These are phyloP conservation scores for Zalophus californianus DNA, from an alignment of 2,797 vertebrate genomes.

Conservation along the genomic window DNA sequence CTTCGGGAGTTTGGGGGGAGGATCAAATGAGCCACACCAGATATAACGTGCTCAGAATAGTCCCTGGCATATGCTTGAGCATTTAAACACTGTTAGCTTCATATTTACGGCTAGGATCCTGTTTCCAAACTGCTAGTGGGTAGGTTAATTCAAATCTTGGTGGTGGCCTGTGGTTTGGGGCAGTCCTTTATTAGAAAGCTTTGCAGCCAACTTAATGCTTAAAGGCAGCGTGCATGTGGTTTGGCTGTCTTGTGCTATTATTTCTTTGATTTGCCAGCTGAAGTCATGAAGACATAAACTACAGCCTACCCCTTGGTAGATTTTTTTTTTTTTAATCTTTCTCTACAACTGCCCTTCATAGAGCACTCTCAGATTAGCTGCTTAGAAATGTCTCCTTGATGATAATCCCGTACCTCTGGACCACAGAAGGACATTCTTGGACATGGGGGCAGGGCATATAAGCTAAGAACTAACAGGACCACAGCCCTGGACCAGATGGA, in stretches of 20 bases:
- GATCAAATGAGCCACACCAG: background rate
- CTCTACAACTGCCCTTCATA: background rate
- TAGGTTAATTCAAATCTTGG: background rate
- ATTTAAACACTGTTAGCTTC: rapidly evolving
- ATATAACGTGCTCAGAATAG: background rate
- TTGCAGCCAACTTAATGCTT: rapidly evolving
- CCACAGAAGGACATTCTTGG: background rate
- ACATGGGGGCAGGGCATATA: background rate
- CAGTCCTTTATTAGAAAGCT: background rate
- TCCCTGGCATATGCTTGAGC: rapidly evolving
- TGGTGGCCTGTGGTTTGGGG: background rate
- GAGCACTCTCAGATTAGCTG: background rate
- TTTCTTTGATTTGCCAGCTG: background rate
- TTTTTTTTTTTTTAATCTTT: background rate
- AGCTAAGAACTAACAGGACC: background rate
- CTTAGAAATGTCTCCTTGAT: background rate
- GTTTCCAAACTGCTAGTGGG: background rate
- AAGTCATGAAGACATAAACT: background rate
- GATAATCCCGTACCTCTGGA: background rate
- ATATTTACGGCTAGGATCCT: background rate
- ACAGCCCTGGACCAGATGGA: background rate
- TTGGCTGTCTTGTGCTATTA: background rate
- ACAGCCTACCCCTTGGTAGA: background rate
- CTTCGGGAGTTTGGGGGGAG: rapidly evolving
- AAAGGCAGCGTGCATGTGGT: background rate